These are phyloP conservation scores for Pipistrellus kuhlii DNA, from an alignment of 2,797 vertebrate genomes.

Conservation along the genomic window DNA sequence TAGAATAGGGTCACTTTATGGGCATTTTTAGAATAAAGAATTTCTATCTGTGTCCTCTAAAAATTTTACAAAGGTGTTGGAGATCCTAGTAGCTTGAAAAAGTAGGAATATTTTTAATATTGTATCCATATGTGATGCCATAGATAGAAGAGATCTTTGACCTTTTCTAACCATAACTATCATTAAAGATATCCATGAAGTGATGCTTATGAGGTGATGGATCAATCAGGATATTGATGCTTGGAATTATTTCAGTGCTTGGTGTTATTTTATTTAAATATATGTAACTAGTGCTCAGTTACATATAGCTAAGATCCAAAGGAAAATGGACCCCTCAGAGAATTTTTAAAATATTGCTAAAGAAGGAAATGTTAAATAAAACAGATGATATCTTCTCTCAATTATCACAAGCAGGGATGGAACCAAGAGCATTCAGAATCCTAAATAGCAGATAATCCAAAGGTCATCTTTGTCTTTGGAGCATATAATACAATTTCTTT, in stretches of 20 bases:
- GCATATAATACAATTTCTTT: slow-evolving; percentile 67
- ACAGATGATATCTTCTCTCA: slow-evolving; percentile 30
- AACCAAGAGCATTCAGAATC: slow-evolving; percentile 22
- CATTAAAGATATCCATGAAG: background rate
- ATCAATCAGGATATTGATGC: background rate
- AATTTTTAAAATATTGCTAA: slow-evolving; percentile 22
- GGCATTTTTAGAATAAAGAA: background rate
- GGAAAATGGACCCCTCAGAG: background rate
- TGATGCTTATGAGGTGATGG: background rate
- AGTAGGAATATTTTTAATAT: background rate
- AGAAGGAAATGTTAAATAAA: slow-evolving; percentile 63
- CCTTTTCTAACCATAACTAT: background rate
- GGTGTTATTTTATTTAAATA: slow-evolving; percentile 13
- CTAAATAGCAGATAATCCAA: slow-evolving; percentile 69
- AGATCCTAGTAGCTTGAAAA: background rate
- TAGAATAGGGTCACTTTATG: background rate
- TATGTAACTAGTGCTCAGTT: background rate
- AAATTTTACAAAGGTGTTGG: background rate
- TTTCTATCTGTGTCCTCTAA: background rate
- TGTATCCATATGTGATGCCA: background rate
- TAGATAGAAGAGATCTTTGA: background rate
- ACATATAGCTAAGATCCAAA: background rate
- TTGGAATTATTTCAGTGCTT: background rate
- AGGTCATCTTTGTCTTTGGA: slow-evolving; percentile 66
- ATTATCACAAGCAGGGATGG: slow-evolving; percentile 10